Base-by-base conservation (phyloP, 1,140 invertebrate species). In the Globodera rostochiensis region DNA sequence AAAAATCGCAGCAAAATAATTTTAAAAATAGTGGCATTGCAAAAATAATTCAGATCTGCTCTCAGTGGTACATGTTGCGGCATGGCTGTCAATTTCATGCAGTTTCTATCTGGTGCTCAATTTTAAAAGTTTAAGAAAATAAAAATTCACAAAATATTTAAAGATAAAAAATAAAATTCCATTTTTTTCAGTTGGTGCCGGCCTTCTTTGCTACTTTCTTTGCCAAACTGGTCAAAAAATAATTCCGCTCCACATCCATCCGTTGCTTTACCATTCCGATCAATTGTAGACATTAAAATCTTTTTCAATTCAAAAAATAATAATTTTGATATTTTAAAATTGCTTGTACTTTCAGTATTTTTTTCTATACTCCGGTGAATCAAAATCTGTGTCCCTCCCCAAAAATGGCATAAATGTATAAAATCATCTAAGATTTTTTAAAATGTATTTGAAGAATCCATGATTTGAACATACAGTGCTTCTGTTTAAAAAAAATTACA, bases 221-320 rank as follows among this genome's bases (percentile, higher is more conserved):
- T 74, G 87, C 88, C 9, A 80, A 80, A 73, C 80, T 89, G 53
- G 89, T 89, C 53, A 80, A 80, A 78, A 89, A 89, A 83, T 88
- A 79, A 86, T 71, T 21, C 7, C n/a, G 67, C 67, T 15, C n/a
- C 8, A 69, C 15, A 67, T 46, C 45, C 6, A 76, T 36, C 36
- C 45, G 11, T 73, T 47, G 69, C 69, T 47, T 71, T 47, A 71
- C 69, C 69, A 71, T 71, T 71, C 69, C 69, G 25, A 47, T 19
- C 15, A 11, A 13, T 60, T 15, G 57, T 60, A 60, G 5, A 60
- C 11, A 15, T 36, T 36, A 36, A 36, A 36, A 3, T 36, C 36
- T 36, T 36, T 36, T 36, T 3, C 25, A 36, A 36, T 36, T 36
- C 36, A 36, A 36, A 36, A 36, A 36, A 36, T 36, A 36, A 36